These are phyloP conservation scores for Heterodera filipjevi DNA, from an alignment of 2,888 invertebrate species.

Conservation along the genomic window DNA sequence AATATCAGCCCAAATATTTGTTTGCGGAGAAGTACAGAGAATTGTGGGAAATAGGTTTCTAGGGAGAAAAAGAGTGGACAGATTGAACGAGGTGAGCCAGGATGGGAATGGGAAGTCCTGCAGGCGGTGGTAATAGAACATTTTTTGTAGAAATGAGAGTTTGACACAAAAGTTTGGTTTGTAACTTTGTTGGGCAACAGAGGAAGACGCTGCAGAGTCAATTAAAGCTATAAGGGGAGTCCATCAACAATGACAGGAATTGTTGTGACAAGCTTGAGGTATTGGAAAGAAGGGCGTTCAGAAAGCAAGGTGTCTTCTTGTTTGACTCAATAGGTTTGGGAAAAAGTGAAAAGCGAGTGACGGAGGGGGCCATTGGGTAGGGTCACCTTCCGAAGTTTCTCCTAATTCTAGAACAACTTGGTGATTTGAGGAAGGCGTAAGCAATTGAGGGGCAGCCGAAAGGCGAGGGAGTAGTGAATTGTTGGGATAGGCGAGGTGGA, in stretches of 20 bases:
- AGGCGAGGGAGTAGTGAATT: background rate
- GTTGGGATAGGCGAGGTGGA: background rate
- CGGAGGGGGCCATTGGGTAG: slow-evolving; percentile 15
- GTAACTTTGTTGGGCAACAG: background rate
- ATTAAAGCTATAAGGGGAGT: background rate
- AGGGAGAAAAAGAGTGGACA: no score
- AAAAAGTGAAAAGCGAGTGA: background rate
- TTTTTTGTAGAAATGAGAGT: background rate
- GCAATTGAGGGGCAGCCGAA: background rate
- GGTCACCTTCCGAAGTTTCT: slow-evolving; percentile 2
- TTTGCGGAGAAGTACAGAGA: no score
- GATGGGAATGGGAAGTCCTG: background rate
- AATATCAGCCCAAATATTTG: no score
- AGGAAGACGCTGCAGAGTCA: background rate
- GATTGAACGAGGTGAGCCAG: background rate
- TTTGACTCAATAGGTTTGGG: background rate
- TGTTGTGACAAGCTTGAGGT: no score
- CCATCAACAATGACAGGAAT: background rate
- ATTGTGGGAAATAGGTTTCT: background rate
- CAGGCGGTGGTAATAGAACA: background rate
- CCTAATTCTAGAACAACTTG: slow-evolving; percentile 15
- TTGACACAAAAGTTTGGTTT: background rate
- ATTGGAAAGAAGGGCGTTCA: background rate
- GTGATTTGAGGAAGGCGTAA: background rate
- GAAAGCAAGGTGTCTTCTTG: no score